These are phyloP conservation scores for Fringilla coelebs DNA, from an alignment of 2,797 vertebrate genomes.

Conservation along the genomic window DNA sequence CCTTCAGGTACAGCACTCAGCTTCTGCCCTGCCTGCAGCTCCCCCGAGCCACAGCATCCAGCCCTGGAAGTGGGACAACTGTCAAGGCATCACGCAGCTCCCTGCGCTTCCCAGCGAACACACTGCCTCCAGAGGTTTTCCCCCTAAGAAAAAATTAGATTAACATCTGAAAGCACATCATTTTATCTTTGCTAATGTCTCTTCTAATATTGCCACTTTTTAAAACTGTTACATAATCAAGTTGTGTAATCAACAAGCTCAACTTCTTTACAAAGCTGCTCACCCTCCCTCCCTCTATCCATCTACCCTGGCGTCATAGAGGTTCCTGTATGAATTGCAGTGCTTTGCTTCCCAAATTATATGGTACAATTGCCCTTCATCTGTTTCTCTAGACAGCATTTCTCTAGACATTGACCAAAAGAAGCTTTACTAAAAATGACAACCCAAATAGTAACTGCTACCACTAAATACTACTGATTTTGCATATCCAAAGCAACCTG, in stretches of 20 bases:
- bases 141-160: neutral
- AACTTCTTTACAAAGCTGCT: neutral
- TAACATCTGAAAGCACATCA: neutral
- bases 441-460: neutral
- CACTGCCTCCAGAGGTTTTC: neutral
- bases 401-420: neutral
- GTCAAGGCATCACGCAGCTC: neutral
- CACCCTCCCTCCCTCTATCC: neutral
- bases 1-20: neutral
- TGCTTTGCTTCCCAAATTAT: neutral
- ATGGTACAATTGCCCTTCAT: neutral
- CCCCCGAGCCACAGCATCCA: neutral
- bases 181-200: neutral
- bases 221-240: conserved; percentile 37
- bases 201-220: conserved; percentile 29
- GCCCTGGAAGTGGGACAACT: neutral
- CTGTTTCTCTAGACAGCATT: neutral
- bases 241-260: neutral
- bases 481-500: neutral
- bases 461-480: neutral
- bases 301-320: neutral
- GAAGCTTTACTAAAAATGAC: neutral
- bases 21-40: neutral
- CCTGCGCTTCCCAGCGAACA: neutral
- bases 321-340: neutral